phyloP scores from a whole-genome alignment of 2,113 vertebrate genomes.

The Neolamprologus toae region DNA sequence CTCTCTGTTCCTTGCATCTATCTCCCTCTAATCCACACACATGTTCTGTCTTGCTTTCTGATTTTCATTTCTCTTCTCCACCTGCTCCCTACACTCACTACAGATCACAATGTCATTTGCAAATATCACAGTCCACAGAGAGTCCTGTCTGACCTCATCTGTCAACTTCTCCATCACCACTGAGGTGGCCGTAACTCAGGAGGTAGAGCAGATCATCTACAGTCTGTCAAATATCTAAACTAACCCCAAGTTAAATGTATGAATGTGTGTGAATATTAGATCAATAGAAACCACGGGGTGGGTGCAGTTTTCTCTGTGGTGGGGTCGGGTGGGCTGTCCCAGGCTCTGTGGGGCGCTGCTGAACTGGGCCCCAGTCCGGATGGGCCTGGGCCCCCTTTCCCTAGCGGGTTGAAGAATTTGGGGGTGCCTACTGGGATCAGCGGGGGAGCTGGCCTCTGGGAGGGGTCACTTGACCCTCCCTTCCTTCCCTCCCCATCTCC shows the following conservation, averaged over 20 bases:
- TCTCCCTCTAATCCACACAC: background rate
- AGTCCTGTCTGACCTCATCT: background rate
- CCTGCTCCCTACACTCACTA: background rate
- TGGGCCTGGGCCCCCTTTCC: background rate
- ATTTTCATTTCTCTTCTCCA: background rate
- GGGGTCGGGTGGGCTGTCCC: background rate
- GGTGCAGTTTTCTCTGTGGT: background rate
- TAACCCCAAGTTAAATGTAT: background rate
- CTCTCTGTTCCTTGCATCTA: background rate
- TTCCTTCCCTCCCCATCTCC: background rate
- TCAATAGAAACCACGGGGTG: background rate
- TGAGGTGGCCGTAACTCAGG: background rate
- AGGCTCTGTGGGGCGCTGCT: background rate
- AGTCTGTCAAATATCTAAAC: background rate
- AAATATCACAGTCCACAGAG: background rate
- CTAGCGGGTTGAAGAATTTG: rapidly evolving
- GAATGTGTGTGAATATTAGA: background rate
- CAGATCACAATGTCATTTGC: background rate
- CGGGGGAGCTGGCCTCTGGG: background rate
- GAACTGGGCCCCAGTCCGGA: background rate
- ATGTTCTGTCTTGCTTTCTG: background rate
- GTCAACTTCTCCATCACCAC: background rate
- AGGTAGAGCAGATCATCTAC: background rate
- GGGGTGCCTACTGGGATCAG: background rate
- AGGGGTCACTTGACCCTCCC: background rate